These are phyloP conservation scores for Rhodeus uyekii DNA, from an alignment of 2,797 vertebrate species.

Conservation along the genomic window DNA sequence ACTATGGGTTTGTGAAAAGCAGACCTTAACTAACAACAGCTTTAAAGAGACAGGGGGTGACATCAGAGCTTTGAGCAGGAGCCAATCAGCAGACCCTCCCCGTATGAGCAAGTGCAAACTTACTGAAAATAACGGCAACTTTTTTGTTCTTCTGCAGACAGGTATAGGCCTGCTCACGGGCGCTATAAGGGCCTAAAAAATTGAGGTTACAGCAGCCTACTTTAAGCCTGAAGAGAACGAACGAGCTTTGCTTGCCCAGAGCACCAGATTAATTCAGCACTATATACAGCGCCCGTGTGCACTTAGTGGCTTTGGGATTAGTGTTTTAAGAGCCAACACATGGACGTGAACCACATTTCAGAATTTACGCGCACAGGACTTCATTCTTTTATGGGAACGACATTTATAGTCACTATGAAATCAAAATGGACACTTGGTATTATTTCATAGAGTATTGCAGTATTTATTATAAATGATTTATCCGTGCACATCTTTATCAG, in stretches of 20 bases:
- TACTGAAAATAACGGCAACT: background rate
- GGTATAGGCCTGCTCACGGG: slow-evolving; percentile 69
- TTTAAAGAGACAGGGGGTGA: slow-evolving; percentile 67
- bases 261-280: slow-evolving; percentile 62
- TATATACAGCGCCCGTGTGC: slow-evolving; percentile 49
- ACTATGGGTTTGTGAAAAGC: slow-evolving; percentile 43
- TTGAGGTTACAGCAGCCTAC: slow-evolving; percentile 63
- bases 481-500: no score
- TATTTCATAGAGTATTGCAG: background rate
- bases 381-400: background rate
- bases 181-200: slow-evolving; percentile 62
- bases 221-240: slow-evolving; percentile 60
- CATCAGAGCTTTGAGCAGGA: slow-evolving; percentile 59
- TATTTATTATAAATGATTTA: background rate
- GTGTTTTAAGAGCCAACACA: slow-evolving; percentile 49
- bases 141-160: slow-evolving; percentile 38
- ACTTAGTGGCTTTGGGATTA: slow-evolving; percentile 60
- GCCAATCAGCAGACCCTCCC: slow-evolving; percentile 68
- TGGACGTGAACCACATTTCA: slow-evolving; percentile 50
- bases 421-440: background rate
- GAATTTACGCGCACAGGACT: slow-evolving; percentile 42
- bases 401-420: background rate
- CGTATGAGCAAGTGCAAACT: slow-evolving; percentile 32
- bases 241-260: slow-evolving; percentile 60
- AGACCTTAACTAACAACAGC: slow-evolving; percentile 70